Percentiles rank a stretch among this genome's conserved stretches.
These are phyloP conservation scores for Lerista edwardsae DNA, from an alignment of 2,797 vertebrate genomes.

Conservation along the genomic window DNA sequence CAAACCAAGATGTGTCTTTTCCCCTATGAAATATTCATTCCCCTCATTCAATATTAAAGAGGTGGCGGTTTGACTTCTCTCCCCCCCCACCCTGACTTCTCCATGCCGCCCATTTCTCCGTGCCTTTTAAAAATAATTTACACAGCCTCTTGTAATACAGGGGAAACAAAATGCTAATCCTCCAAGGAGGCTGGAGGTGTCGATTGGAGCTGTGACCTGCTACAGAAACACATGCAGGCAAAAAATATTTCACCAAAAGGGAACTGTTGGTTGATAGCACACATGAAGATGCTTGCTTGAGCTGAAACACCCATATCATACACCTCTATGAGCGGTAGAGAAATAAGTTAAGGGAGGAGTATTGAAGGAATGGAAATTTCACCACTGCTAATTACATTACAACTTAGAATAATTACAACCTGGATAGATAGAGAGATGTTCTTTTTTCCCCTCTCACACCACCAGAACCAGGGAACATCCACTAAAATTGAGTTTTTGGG, in stretches of 20 bases:
- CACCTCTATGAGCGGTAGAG: background rate
- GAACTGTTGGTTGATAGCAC: conserved; percentile 24
- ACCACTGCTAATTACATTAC: background rate
- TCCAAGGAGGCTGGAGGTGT: conserved; percentile 25
- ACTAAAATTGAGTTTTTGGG: too few species aligned
- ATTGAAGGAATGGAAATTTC: conserved; percentile 1
- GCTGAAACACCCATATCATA: background rate
- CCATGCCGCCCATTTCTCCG: conserved; percentile 52
- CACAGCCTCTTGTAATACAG: conserved; percentile 39
- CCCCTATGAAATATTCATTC: conserved; percentile 65
- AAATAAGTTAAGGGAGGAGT: background rate
- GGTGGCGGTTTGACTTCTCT: conserved; percentile 41
- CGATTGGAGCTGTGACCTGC: conserved; percentile 1
- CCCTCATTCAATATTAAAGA: conserved; percentile 68
- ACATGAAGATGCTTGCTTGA: background rate
- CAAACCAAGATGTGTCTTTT: conserved; percentile 65
- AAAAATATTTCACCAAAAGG: background rate
- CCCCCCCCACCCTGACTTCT: background rate
- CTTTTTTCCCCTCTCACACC: too few species aligned
- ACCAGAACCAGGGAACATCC: too few species aligned
- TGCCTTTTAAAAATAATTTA: conserved; percentile 67
- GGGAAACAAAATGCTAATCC: conserved; percentile 47
- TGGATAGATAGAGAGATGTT: too few species aligned
- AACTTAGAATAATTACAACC: background rate
- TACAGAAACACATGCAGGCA: conserved; percentile 21